phyloP scores from a whole-genome alignment of 2,888 invertebrate genomes.

The Acleris emargana region DNA sequence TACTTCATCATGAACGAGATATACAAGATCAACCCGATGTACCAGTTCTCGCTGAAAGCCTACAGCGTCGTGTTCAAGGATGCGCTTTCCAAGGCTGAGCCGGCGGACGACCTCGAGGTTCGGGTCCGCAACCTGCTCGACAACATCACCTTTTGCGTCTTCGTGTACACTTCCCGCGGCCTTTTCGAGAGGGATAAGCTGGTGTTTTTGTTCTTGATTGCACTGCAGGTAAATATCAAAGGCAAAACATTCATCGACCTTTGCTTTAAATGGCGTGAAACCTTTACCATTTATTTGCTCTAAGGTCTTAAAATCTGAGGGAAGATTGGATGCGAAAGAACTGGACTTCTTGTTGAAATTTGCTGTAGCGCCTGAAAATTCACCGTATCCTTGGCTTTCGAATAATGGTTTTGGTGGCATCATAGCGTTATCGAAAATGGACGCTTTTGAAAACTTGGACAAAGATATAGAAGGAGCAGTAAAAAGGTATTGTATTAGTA shows the following conservation, averaged over 20 bases:
- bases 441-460: slow-evolving; percentile 92
- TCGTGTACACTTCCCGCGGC: slow-evolving; percentile 94
- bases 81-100: slow-evolving; percentile 88
- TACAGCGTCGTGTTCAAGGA: slow-evolving; percentile 96
- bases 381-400: slow-evolving; percentile 93
- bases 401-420: slow-evolving; percentile 93
- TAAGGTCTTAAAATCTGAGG: slow-evolving; percentile 75
- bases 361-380: slow-evolving; percentile 88
- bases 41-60: slow-evolving; percentile 97
- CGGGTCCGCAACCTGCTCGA: slow-evolving; percentile 92
- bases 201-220: slow-evolving; percentile 94
- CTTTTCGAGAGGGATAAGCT: slow-evolving; percentile 96
- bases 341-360: slow-evolving; percentile 94
- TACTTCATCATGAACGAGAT: slow-evolving; percentile 97
- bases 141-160: slow-evolving; percentile 93
- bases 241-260: too few relatives aligned
- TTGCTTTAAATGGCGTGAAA: too few relatives aligned
- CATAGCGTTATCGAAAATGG: slow-evolving; percentile 88
- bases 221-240: slow-evolving; percentile 85
- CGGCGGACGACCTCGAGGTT: slow-evolving; percentile 87
- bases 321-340: slow-evolving; percentile 89
- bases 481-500: slow-evolving; percentile 81
- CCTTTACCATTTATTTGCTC: neutral
- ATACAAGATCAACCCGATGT: slow-evolving; percentile 96
- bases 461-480: slow-evolving; percentile 95